Evolutionary conservation across 2,797 vertebrate species (phyloP), one percentile per base, ranked within the genome.

Genomic region (Knipowitschia caucasica): DNA sequence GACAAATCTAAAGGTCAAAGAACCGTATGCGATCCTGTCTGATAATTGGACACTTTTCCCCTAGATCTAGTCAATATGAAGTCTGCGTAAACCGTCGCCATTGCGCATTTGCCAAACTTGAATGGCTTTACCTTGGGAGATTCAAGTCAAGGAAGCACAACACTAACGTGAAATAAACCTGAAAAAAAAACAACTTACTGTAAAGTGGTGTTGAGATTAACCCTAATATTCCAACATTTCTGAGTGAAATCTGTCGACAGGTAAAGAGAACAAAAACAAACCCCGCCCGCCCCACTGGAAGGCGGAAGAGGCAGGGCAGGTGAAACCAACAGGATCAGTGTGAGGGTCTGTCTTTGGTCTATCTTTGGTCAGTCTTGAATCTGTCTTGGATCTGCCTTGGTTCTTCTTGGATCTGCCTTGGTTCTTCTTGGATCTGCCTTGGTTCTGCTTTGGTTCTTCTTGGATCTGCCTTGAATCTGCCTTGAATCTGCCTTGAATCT

Each of bases 161-260:
- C 10, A 20, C 3, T 1, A 20, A 11, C 2, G 15, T 23, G 18
- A 40, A 21, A 14, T 2, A 44, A 2, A 15, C 21, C 10, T 4
- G 18, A 1, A 44, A 44, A 5, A 7, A 29, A 27, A 15, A 33
- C 3, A 51, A 51, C 49, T 36, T 36, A 51, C 49, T 18, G 33
- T 51, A n/a, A 34, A 36, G 23, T 17, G 4, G 23, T 38, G 17
- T 27, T 17, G 42, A 24, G 21, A 38, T 26, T 18, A 8, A 0
- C 38, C 14, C 5, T 35, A 35, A 51, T 11, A 25, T 36, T 5
- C 31, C 23, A 34, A 27, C 49, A 51, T 51, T 36, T 15, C 7
- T 51, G 33, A 38, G 12, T 36, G 12, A 51, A 38, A 35, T 26
- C 33, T 24, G n/a, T 51, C 5, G n/a, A 36, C 49, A 51, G 33